Evolutionary conservation across 2,797 vertebrate genomes (phyloP), one percentile per base, ranked within the genome.

Genomic region (Lophius americanus): DNA sequence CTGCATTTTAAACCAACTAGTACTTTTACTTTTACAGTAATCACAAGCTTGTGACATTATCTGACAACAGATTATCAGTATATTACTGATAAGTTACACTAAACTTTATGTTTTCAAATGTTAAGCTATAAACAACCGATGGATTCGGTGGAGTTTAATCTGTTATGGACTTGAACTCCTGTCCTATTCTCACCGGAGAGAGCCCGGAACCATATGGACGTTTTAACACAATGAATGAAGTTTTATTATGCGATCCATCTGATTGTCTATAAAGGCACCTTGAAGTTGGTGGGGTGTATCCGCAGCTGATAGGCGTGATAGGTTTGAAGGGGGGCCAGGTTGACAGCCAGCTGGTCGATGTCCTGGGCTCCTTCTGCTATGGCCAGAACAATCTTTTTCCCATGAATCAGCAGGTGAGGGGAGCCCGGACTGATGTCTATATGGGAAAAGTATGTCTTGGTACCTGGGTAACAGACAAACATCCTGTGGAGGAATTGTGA

Each of bases 381-480:
- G 23, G 93, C 93, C 81, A 85, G 14, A 39, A 95, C 84, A 0
- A 95, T 93, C 82, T 91, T 94, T 78, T 86, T 90, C 47, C 94
- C 94, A 0, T 93, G 93, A 53, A 72, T 75, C 36, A 72, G 87
- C 66, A 95, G 65, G 59, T 93, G 89, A 5, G 73, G 0, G 1
- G 94, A 95, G 38, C 71, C 55, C 0, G 86, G 75, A 12, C 85
- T 89, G 89, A 94, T 92, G 88, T 94, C 90, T 6, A 94, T 76
- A 46, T 95, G 94, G 58, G 89, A 78, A 57, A 94, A 95, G 78
- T 95, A 95, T 0, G 93, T 94, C 87, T 94, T 95, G 47, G 87
- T 90, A 36, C 93, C 93, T 0, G 94, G 94, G 68, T 64, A 92
- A 0, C 78, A 65, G 9, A 79, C 73, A 55, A 95, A 92, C 94